phyloP scores from a whole-genome alignment of 2,888 invertebrate genomes.

The Caenorhabditis doughertyi region DNA sequence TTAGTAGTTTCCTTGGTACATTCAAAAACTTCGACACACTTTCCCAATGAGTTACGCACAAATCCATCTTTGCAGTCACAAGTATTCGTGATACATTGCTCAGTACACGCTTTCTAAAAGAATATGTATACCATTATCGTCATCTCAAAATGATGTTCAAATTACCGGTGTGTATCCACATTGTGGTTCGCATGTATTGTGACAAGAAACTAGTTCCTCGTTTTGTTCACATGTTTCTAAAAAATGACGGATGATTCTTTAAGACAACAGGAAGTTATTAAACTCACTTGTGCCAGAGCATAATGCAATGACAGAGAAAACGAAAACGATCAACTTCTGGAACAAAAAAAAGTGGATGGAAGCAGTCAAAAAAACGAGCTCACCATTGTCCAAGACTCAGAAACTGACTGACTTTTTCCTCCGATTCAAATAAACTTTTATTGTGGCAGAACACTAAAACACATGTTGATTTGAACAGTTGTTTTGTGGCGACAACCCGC shows the following conservation, averaged over 20 bases:
- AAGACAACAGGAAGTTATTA: too few relatives aligned
- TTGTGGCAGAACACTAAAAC: constrained; percentile 26
- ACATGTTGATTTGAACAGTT: constrained; percentile 28
- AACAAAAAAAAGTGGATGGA: background rate
- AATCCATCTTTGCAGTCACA: constrained; percentile 60
- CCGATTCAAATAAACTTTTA: background rate
- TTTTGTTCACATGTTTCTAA: constrained; percentile 45
- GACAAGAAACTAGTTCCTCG: constrained; percentile 51
- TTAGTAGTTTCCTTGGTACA: constrained; percentile 44
- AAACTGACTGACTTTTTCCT: constrained; percentile 13
- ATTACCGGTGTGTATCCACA: constrained; percentile 55
- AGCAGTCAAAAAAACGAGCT: background rate
- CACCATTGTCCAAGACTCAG: constrained; percentile 18
- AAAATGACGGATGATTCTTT: too few relatives aligned
- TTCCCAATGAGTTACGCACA: constrained; percentile 40
- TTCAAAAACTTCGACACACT: constrained; percentile 23
- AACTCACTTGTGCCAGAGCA: constrained; percentile 23
- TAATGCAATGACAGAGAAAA: background rate
- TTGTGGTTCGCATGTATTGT: constrained; percentile 59
- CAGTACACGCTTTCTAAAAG: constrained; percentile 47
- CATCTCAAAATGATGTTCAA: too few relatives aligned
- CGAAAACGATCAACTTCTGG: constrained; percentile 14
- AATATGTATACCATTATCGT: too few relatives aligned
- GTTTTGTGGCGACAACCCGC: constrained; percentile 19
- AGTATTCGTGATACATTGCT: constrained; percentile 42